Evolutionary conservation across 2,888 invertebrate genomes (phyloP).

Genomic region (Ormyrus rosae): DNA sequence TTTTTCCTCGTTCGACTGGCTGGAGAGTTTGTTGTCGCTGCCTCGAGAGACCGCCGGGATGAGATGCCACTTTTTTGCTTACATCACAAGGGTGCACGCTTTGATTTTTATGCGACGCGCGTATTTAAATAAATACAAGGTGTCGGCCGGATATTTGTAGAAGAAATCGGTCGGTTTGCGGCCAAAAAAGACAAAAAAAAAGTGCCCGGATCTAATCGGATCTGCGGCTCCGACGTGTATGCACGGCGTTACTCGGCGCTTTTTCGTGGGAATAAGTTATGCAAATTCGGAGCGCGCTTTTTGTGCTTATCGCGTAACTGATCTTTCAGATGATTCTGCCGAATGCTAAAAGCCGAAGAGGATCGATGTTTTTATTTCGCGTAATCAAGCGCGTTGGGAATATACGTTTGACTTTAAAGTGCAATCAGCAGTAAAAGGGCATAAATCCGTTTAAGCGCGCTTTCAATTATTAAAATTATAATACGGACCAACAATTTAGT

Average conservation of each 20-base stretch:
- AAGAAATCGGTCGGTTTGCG: neutral
- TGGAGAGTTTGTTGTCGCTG: conserved; percentile 7
- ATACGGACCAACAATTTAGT: no score
- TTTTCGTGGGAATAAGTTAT: conserved; percentile 17
- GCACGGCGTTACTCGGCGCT: conserved; percentile 4
- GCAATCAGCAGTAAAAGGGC: no score
- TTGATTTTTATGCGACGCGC: neutral
- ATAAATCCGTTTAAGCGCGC: no score
- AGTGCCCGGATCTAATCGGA: neutral
- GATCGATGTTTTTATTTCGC: neutral
- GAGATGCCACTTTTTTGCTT: neutral
- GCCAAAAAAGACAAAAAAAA: conserved; percentile 9
- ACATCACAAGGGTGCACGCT: neutral
- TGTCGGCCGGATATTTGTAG: neutral
- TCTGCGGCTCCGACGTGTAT: neutral
- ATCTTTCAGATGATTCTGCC: neutral
- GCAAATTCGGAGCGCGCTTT: neutral
- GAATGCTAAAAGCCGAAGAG: neutral
- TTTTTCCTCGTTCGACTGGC: neutral
- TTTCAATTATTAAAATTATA: no score
- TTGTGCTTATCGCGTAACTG: conserved; percentile 1
- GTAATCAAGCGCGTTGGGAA: no score
- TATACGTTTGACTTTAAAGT: no score
- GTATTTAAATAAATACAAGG: conserved; percentile 22
- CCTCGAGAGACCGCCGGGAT: conserved; percentile 11